Evolutionary conservation across 2,797 vertebrate species (phyloP), one percentile per base, ranked within the genome.

Genomic region (Catamblyrhynchus diadema): DNA sequence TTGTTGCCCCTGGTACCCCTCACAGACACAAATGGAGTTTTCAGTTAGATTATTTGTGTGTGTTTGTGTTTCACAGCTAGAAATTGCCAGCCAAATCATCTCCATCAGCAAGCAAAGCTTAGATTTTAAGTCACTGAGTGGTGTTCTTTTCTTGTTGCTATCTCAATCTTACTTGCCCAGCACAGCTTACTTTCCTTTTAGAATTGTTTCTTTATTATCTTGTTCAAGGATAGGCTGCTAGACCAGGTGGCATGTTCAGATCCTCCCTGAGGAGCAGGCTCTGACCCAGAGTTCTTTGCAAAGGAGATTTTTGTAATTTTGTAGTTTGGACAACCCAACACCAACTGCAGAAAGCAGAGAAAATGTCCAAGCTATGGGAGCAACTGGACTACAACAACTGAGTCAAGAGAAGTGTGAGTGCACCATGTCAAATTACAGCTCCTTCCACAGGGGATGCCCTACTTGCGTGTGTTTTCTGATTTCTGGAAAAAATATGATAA

Each of bases 381-480:
- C 9, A 62, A 33, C 8, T 1, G 4, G 93, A 48, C 87, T 90
- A 42, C 95, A 86, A 21, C 0, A 0, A 15, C 39, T 5, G 20
- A 97, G 88, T 90, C 91, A 95, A 6, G 97, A 96, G 39, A 95
- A 67, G 18, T 37, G 96, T 12, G 56, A 95, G 56, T 51, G 90
- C 8, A 54, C 86, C 48, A 94, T 88, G 0, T 75, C 85, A 87
- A 98, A 97, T 65, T 95, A 96, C 95, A 25, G 95, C 91, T 14
- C 92, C 77, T 30, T 95, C 96, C 82, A 77, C 94, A 32, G 66
- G 90, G 28, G 91, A 96, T 86, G 85, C 81, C 39, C 91, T 35
- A 85, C 54, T 86, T 95, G 3, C 71, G 18, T 20, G 39, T 37
- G 22, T 48, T 67, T 74, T 48, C 59, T 82, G 12, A 37, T 85